Conservation (phyloP, 2,888 invertebrate genomes). For the Parthenolecanium corni region DNA sequence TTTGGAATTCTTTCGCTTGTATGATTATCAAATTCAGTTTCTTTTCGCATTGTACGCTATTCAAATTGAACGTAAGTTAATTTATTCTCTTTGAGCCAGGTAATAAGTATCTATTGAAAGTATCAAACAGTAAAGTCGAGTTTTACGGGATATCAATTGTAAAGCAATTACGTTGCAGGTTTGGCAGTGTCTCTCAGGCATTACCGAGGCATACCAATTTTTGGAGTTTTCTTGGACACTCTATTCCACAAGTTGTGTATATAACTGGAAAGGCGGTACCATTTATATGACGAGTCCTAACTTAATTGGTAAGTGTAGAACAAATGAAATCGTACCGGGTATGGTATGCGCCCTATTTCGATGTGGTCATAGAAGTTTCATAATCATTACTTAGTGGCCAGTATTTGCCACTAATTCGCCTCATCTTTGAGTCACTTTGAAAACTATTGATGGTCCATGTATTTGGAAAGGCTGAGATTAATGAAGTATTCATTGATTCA, state of each 20-base stretch:
- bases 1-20: slow-evolving; percentile 1
- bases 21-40: slow-evolving; percentile 12
- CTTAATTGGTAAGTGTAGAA: slow-evolving; percentile 24
- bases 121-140: too few species aligned
- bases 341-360: too few species aligned
- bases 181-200: slow-evolving; percentile 25
- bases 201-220: slow-evolving; percentile 10
- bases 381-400: too few species aligned
- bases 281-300: slow-evolving; percentile 87
- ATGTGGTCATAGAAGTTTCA: too few species aligned
- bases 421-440: too few species aligned
- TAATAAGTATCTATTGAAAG: too few species aligned
- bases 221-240: slow-evolving; percentile 2
- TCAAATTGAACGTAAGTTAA: slow-evolving; percentile 19
- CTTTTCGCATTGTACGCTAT: slow-evolving; percentile 3
- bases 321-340: neutral
- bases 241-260: slow-evolving; percentile 14
- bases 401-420: too few species aligned
- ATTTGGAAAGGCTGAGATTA: too few species aligned
- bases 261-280: slow-evolving; percentile 59
- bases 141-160: too few species aligned
- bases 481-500: too few species aligned
- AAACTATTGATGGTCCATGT: too few species aligned
- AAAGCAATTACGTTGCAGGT: slow-evolving; percentile 17
- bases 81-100: too few species aligned